These are phyloP conservation scores for Lithophane semibrunnea DNA, from an alignment of 2,888 invertebrate genomes.

Conservation along the genomic window DNA sequence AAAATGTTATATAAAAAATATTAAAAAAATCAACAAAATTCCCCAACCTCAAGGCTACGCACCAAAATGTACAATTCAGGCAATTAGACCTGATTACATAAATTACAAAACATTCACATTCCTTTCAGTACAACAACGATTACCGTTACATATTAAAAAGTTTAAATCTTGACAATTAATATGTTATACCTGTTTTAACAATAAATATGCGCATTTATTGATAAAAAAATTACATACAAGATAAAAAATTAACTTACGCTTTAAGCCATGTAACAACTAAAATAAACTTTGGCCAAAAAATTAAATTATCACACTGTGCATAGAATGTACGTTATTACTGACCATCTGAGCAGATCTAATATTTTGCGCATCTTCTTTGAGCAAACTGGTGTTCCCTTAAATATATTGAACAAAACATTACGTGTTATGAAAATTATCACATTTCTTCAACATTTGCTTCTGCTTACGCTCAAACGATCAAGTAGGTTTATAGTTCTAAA, in stretches of 20 bases:
- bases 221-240: slow-evolving; percentile 49
- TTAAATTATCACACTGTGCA: slow-evolving; percentile 79
- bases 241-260: slow-evolving; percentile 72
- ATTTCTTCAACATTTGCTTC: slow-evolving; percentile 19
- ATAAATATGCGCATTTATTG: slow-evolving; percentile 34
- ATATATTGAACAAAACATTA: slow-evolving; percentile 27
- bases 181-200: slow-evolving; percentile 45
- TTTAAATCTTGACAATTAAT: slow-evolving; percentile 48
- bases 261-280: slow-evolving; percentile 78
- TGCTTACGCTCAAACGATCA: slow-evolving; percentile 56
- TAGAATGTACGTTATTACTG: slow-evolving; percentile 68
- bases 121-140: slow-evolving; percentile 52
- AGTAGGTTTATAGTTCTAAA: slow-evolving; percentile 25
- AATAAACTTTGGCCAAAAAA: slow-evolving; percentile 86
- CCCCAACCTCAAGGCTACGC: slow-evolving; percentile 25
- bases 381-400: slow-evolving; percentile 38
- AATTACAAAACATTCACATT: slow-evolving; percentile 29
- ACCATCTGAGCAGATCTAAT: slow-evolving; percentile 56
- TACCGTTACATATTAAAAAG: slow-evolving; percentile 44
- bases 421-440: slow-evolving; percentile 48
- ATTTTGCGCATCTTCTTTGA: slow-evolving; percentile 55
- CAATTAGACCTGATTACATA: slow-evolving; percentile 15
- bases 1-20: not conserved
- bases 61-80: slow-evolving; percentile 19
- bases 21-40: not conserved